Evolutionary conservation across 2,797 vertebrate species (phyloP).

Genomic region (Aselliscus stoliczkanus): DNA sequence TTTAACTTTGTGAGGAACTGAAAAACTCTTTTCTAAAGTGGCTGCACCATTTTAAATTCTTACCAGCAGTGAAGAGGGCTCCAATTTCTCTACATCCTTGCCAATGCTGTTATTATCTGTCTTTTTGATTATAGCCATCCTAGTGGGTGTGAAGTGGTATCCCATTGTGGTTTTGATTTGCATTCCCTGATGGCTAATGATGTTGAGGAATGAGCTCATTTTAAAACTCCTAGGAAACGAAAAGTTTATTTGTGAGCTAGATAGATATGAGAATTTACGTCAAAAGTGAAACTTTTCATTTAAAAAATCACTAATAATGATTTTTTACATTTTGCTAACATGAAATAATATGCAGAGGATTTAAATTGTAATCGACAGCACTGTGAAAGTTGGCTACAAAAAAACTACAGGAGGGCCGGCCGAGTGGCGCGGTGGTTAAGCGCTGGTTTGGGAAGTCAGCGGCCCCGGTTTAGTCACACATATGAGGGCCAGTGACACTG

Average conservation of each 20-base stretch:
- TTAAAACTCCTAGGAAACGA: neutral
- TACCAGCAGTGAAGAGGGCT: neutral
- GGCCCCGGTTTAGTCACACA: no score
- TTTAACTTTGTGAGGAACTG: neutral
- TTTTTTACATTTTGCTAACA: slow-evolving; percentile 39
- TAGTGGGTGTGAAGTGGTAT: neutral
- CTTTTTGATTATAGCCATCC: neutral
- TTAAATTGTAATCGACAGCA: slow-evolving; percentile 27
- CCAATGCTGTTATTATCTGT: slow-evolving; percentile 6
- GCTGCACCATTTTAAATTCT: slow-evolving; percentile 23
- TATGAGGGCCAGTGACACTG: no score
- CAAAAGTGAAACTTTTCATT: slow-evolving; percentile 26
- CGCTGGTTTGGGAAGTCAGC: no score
- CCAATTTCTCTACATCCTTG: slow-evolving; percentile 5
- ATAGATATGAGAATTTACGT: neutral
- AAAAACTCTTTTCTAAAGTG: slow-evolving; percentile 30
- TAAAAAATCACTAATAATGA: slow-evolving; percentile 26
- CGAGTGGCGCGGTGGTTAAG: no score
- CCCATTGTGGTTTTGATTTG: slow-evolving; percentile 30
- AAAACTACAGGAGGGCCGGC: no score
- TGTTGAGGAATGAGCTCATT: slow-evolving; percentile 29
- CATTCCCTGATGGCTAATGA: slow-evolving; percentile 29
- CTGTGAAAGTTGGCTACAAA: slow-evolving; percentile 28
- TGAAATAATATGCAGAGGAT: slow-evolving; percentile 21
- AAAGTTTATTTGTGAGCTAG: slow-evolving; percentile 16